Evolutionary conservation across 2,797 vertebrate genomes (phyloP).

Genomic region (Spheniscus humboldti): DNA sequence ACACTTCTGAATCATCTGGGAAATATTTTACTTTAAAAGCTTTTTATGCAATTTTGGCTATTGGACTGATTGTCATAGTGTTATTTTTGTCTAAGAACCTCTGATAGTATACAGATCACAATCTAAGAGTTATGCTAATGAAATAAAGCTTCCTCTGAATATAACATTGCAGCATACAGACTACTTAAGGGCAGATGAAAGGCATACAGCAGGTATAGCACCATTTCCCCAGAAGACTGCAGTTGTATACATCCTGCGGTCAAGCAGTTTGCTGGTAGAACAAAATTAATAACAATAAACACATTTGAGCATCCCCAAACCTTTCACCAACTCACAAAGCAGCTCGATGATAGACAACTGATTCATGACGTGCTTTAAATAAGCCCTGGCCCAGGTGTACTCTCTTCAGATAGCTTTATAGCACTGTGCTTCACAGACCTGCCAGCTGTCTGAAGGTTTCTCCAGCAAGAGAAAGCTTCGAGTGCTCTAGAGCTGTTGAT

Average conservation of each 20-base stretch:
- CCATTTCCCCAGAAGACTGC: neutral
- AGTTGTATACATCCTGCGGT: neutral
- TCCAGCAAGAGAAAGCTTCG: neutral
- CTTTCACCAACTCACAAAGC: neutral
- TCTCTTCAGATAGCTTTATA: neutral
- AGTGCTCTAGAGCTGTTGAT: neutral
- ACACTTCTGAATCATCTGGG: slow-evolving; percentile 69
- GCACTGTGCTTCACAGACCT: neutral
- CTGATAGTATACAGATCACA: neutral
- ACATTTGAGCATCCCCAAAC: neutral
- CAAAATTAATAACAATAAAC: neutral
- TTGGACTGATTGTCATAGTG: neutral
- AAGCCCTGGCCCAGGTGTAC: neutral
- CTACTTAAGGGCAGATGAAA: neutral
- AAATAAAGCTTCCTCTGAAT: neutral
- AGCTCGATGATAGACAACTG: neutral
- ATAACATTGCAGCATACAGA: neutral
- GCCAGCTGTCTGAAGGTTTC: neutral
- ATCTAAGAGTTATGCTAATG: neutral
- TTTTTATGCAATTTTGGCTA: slow-evolving; percentile 15
- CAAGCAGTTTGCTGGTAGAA: neutral
- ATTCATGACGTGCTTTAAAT: neutral
- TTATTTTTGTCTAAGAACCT: slow-evolving; percentile 19
- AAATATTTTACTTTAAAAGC: slow-evolving; percentile 51
- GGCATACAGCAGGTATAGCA: neutral